Evolutionary conservation across 2,797 vertebrate species (phyloP), one percentile per base, ranked within the genome.

Genomic region (Gadopsis bispinosus): DNA sequence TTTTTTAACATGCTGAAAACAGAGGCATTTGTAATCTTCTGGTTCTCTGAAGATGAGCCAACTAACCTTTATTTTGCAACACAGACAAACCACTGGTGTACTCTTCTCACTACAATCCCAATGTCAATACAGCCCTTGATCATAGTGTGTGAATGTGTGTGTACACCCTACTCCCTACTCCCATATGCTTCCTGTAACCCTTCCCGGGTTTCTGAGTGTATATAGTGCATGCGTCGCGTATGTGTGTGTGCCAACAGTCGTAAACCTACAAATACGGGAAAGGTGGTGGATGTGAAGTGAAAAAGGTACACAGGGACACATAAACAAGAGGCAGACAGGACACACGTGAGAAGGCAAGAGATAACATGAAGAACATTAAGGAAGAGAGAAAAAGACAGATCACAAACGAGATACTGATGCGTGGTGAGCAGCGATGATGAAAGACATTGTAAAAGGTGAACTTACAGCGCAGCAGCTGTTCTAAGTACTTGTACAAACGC

Each of bases 401-500:
- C 53, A 56, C 22, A 69, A 69, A 83, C 13, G 70, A 62, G 58
- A 73, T 13, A 51, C 72, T 54, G 51, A 78, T 39, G 58, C 11
- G 14, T 66, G 61, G 33, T 76, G 35, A 73, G 51, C 43, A 33
- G 20, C 41, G 39, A 73, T 78, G 53, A 87, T 85, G 69, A 54
- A 56, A 76, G 63, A 72, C 69, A 81, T 35, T 75, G 64, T 82
- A 79, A 88, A 80, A 78, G 31, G 48, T 69, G 75, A 63, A 86
- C 87, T 87, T 89, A 88, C 66, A 78, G 58, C 66, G 72, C 72
- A 63, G 51, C 29, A 79, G 63, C 67, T 75, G 74, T 84, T 77
- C 43, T 81, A 83, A 90, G 73, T 83, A 74, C 68, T 82, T 76
- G 71, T 88, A 83, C 85, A 86, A 84, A 86, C 29, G 51, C 59